phyloP scores from a whole-genome alignment of 1,140 invertebrate genomes.

The Lineus longissimus region DNA sequence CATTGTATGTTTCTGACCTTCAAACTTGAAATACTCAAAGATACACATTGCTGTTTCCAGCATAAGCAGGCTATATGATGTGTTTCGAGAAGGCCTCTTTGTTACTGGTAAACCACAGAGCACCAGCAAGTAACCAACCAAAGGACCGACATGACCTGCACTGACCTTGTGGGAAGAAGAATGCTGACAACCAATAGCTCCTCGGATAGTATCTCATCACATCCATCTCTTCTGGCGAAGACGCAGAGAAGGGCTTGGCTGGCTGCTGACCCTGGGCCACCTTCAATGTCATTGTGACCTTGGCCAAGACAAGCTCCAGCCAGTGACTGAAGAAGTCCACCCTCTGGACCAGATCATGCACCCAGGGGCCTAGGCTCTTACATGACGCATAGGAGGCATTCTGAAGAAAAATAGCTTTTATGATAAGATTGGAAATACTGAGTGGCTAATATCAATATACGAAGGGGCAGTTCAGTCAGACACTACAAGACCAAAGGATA shows the following conservation, averaged over 20 bases:
- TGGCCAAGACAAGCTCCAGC: slow-evolving; percentile 23
- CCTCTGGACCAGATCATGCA: slow-evolving; percentile 60
- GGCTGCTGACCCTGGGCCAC: neutral
- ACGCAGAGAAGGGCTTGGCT: neutral
- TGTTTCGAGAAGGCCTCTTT: no score
- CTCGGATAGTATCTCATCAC: slow-evolving; percentile 25
- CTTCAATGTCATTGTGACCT: neutral
- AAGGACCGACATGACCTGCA: neutral
- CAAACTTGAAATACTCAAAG: no score
- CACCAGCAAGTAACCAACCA: no score
- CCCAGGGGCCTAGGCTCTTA: slow-evolving; percentile 46
- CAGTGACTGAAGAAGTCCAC: slow-evolving; percentile 64
- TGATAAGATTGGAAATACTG: neutral
- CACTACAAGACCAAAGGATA: neutral
- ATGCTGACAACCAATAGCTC: slow-evolving; percentile 73
- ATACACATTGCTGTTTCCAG: no score
- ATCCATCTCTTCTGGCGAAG: slow-evolving; percentile 18
- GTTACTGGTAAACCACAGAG: no score
- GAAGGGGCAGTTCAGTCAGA: no score
- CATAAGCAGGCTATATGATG: no score
- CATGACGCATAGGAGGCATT: slow-evolving; percentile 44
- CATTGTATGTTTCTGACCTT: no score
- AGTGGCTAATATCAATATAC: neutral
- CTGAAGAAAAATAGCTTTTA: slow-evolving; percentile 31
- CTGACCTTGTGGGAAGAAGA: slow-evolving; percentile 79